Conservation (phyloP, 1,140 invertebrate species). For the Carcinoscorpius rotundicauda region DNA sequence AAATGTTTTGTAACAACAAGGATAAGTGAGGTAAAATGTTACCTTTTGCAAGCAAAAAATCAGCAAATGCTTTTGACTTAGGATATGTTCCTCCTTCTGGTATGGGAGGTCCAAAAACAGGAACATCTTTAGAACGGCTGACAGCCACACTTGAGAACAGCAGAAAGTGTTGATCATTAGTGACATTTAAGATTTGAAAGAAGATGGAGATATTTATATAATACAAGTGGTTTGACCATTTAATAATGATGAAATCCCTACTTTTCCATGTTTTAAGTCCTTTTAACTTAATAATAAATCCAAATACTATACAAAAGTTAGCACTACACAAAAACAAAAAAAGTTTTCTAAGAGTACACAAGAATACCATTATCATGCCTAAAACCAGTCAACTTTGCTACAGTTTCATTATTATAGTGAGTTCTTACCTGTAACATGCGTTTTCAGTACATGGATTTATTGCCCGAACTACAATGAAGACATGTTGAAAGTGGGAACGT, state of each 20-base stretch:
- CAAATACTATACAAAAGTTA: too few relatives aligned
- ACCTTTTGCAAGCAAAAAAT: constrained; percentile 86
- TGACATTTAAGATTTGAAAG: too few relatives aligned
- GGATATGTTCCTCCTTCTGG: constrained; percentile 67
- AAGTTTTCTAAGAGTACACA: too few relatives aligned
- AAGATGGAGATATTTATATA: too few relatives aligned
- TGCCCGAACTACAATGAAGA: constrained; percentile 81
- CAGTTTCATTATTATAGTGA: not conserved
- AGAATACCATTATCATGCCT: too few relatives aligned
- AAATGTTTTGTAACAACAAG: too few relatives aligned
- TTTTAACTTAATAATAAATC: too few relatives aligned
- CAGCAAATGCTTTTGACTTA: constrained; percentile 78
- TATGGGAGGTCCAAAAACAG: constrained; percentile 88
- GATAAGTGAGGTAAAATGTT: constrained; percentile 3
- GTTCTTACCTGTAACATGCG: constrained; percentile 57
- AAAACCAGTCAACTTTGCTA: too few relatives aligned
- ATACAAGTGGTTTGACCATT: too few relatives aligned
- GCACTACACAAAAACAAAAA: too few relatives aligned
- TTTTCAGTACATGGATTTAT: constrained; percentile 83
- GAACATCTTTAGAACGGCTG: constrained; percentile 86
- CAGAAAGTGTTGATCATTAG: not conserved
- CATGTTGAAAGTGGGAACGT: constrained; percentile 90
- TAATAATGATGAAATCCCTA: too few relatives aligned
- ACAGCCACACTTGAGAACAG: constrained; percentile 60
- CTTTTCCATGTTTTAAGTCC: too few relatives aligned